These are phyloP conservation scores for Melanotus villosus DNA, from an alignment of 2,888 invertebrate species.

Conservation along the genomic window DNA sequence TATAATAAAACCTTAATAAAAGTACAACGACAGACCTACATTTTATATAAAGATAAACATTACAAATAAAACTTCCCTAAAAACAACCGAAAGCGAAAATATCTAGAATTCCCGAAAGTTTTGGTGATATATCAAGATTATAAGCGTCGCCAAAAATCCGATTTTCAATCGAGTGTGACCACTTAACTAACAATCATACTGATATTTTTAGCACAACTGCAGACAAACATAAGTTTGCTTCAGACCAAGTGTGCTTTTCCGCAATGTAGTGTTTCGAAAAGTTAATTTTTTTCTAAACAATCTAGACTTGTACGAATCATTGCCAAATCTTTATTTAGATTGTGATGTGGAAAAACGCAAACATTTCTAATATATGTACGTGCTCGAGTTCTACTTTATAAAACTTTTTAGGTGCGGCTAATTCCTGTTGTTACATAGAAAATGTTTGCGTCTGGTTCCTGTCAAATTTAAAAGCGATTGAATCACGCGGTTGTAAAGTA, in stretches of 20 bases:
- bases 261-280: neutral
- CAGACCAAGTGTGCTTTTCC: constrained; percentile 1
- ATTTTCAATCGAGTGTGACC: no score
- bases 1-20: no score
- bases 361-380: no score
- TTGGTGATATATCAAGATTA: neutral
- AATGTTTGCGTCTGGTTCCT: constrained; percentile 25
- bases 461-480: constrained; percentile 37
- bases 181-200: neutral
- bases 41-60: neutral
- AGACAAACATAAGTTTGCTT: constrained; percentile 4
- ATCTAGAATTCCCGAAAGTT: neutral
- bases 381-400: neutral
- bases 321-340: constrained; percentile 9
- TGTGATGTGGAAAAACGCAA: constrained; percentile 4
- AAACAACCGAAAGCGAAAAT: neutral
- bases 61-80: neutral
- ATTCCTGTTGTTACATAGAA: neutral
- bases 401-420: neutral
- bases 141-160: neutral
- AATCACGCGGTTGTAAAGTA: constrained; percentile 10
- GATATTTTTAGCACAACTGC: constrained; percentile 1
- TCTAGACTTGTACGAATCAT: neutral
- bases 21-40: no score
- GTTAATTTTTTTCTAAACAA: constrained; percentile 16